These are phyloP conservation scores for Salpingus planirostris DNA, from an alignment of 2,888 invertebrate species.

Conservation along the genomic window DNA sequence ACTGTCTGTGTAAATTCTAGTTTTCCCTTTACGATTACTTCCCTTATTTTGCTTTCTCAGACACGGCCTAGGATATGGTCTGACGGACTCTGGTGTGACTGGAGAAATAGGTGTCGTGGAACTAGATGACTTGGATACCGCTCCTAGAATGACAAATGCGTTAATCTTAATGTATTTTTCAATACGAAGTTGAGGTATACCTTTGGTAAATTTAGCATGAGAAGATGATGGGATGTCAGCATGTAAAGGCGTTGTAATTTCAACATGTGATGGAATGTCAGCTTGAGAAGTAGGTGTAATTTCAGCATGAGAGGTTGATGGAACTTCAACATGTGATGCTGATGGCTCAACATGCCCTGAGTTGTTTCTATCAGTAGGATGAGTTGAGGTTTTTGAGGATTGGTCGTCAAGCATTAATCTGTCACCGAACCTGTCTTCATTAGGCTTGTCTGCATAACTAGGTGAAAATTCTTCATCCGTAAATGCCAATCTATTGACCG, in stretches of 20 bases:
- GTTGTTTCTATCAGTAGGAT: background rate
- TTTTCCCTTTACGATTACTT: background rate
- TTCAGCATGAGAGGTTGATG: too few relatives aligned
- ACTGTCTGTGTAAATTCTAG: conserved; percentile 1
- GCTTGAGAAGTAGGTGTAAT: too few relatives aligned
- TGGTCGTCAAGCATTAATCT: too few relatives aligned
- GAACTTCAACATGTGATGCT: too few relatives aligned
- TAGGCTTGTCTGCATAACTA: conserved; percentile 6
- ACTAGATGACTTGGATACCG: too few relatives aligned
- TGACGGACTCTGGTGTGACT: background rate
- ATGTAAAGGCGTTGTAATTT: background rate
- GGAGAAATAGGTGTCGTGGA: background rate
- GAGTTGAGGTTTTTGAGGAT: background rate
- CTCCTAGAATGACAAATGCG: too few relatives aligned
- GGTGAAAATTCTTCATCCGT: conserved; percentile 15
- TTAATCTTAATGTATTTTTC: too few relatives aligned
- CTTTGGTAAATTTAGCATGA: background rate
- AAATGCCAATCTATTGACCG: conserved; percentile 17
- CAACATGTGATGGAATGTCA: too few relatives aligned
- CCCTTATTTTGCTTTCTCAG: background rate
- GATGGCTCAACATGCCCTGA: too few relatives aligned
- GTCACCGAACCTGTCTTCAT: background rate
- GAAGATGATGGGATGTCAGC: background rate
- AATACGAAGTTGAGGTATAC: background rate
- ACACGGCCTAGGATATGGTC: background rate